Percentiles rank a stretch among this genome's conserved stretches.
Evolutionary conservation across 2,888 invertebrate species (phyloP).

Genomic region (Eudiplozoon nipponicum): DNA sequence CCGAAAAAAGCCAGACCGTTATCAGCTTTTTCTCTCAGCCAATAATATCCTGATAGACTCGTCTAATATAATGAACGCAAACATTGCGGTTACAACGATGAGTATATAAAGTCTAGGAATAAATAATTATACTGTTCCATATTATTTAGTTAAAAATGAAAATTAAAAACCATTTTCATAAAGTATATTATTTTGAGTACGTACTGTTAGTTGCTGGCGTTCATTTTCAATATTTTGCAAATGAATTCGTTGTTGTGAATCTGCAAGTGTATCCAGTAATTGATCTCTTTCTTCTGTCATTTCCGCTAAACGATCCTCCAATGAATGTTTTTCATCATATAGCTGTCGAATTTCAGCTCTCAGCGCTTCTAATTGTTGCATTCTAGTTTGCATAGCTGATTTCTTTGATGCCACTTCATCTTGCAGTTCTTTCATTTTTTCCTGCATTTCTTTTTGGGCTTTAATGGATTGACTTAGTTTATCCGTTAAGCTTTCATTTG

Average conservation of each 20-base stretch:
- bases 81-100: no score
- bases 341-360: conserved; percentile 58
- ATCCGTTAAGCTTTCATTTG: conserved; percentile 50
- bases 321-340: conserved; percentile 49
- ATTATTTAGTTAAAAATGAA: no score
- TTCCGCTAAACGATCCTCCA: conserved; percentile 45
- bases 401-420: conserved; percentile 24
- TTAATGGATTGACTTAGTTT: conserved; percentile 32
- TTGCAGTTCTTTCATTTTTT: conserved; percentile 7
- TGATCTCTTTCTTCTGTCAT: conserved; percentile 48
- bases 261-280: conserved; percentile 46
- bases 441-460: neutral
- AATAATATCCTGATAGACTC: no score
- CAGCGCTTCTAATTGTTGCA: conserved; percentile 52
- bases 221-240: no score
- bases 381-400: conserved; percentile 50
- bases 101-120: no score
- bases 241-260: conserved; percentile 60
- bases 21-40: no score
- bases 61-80: no score
- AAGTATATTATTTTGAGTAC: no score
- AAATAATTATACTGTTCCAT: no score
- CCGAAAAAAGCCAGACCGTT: no score
- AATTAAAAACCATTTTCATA: no score
- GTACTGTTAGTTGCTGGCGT: no score